Base-by-base conservation (phyloP, 1,140 invertebrate genomes). In the Eumeta japonica region DNA sequence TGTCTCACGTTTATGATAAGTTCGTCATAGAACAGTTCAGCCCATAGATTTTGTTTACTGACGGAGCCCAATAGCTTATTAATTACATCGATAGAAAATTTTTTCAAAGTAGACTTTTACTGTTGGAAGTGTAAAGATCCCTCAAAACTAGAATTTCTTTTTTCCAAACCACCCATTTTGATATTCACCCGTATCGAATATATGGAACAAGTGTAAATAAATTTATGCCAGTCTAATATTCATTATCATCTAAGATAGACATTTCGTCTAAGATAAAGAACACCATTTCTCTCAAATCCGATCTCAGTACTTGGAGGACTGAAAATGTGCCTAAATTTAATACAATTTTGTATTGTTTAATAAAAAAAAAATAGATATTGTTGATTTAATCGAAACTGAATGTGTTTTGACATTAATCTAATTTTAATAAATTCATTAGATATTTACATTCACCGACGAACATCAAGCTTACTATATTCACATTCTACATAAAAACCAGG, bases 251-350 rank as follows among this genome's bases (percentile, higher is more conserved):
- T n/a, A n/a, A n/a, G n/a, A 46, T 52, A 1, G 50, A 52, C 20
- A 49, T 39, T 46, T 52, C 50, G 13, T 46, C 41, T 35, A 53
- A 47, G 1, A 53, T 53, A 41, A 53, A n/a, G n/a, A n/a, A n/a
- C n/a, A n/a, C n/a, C n/a, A n/a, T 41, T 16, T 43, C 34, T 45
- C 45, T 45, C 14, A n/a, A n/a, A n/a, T n/a, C n/a, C n/a, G n/a
- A n/a, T n/a, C n/a, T n/a, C n/a, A n/a, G n/a, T n/a, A n/a, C n/a
- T n/a, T n/a, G n/a, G n/a, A n/a, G n/a, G n/a, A n/a, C n/a, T n/a
- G 44, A 41, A 28, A 41, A 48, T 20, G 41, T 44, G 15, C 46
- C 46, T 16, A 36, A 36, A 24, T 38, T 41, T 32, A 48, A n/a
- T 41, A 39, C 10, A 48, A 36, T 34, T 44, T 44, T 28, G 46